A percentile compares a stretch with the other conserved stretches of the same genome.
These are phyloP conservation scores for Podabrus alpinus DNA, from an alignment of 2,888 invertebrate species.

Conservation along the genomic window DNA sequence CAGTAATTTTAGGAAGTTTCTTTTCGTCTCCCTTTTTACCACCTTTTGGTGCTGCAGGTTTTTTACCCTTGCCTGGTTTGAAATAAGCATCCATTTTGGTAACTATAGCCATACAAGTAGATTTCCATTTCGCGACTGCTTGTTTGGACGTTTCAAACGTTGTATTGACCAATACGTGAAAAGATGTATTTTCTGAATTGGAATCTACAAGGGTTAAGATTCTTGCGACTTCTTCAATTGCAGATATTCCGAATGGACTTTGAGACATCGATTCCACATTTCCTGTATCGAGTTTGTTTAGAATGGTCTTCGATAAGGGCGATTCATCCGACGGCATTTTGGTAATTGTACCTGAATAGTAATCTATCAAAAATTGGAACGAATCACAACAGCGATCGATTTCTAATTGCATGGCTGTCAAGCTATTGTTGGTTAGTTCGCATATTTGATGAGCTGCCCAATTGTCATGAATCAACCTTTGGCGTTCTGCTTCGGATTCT, in stretches of 20 bases:
- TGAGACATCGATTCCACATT: neutral
- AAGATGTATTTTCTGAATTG: slow-evolving; percentile 16
- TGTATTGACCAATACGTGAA: slow-evolving; percentile 26
- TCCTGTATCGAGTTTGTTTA: neutral
- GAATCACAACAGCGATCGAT: slow-evolving; percentile 60
- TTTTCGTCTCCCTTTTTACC: slow-evolving; percentile 1
- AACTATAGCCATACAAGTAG: neutral
- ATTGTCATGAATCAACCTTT: slow-evolving; percentile 59
- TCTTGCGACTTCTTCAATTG: neutral
- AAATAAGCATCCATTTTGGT: slow-evolving; percentile 17
- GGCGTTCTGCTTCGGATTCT: slow-evolving; percentile 60
- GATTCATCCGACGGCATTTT: slow-evolving; percentile 59
- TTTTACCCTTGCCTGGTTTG: slow-evolving; percentile 38
- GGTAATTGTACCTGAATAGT: slow-evolving; percentile 52
- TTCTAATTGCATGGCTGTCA: slow-evolving; percentile 65
- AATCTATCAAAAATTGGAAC: slow-evolving; percentile 55
- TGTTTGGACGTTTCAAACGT: slow-evolving; percentile 47
- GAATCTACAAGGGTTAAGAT: slow-evolving; percentile 7
- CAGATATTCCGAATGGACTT: neutral
- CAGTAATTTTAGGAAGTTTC: slow-evolving; percentile 30
- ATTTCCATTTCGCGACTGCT: slow-evolving; percentile 45
- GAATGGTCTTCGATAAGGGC: slow-evolving; percentile 50
- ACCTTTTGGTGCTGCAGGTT: slow-evolving; percentile 5
- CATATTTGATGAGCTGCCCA: slow-evolving; percentile 63
- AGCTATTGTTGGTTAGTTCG: slow-evolving; percentile 61